These are phyloP conservation scores for Myiothlypis chrysogaster DNA, from an alignment of 2,797 vertebrate genomes.

Conservation along the genomic window DNA sequence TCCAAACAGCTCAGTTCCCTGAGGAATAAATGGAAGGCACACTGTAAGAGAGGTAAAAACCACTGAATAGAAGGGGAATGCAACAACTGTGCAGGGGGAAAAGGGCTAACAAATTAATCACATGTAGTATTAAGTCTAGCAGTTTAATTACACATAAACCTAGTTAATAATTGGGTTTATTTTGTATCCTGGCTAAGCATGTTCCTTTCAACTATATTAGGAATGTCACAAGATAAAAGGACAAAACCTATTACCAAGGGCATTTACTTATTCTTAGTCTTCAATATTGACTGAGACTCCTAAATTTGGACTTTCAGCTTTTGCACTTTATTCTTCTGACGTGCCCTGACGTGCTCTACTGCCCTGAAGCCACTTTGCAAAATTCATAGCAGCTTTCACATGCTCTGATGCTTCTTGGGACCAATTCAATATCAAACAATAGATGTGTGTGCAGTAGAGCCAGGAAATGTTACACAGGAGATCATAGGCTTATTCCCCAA, in stretches of 20 bases:
- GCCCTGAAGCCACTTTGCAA: conserved; percentile 74
- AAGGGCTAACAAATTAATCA: neutral
- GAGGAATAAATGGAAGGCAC: neutral
- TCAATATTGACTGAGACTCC: conserved; percentile 54
- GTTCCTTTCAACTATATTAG: neutral
- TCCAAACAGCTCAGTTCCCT: conserved; percentile 5
- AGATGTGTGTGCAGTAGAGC: conserved; percentile 62
- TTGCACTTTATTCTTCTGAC: conserved; percentile 72
- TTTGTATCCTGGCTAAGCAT: neutral
- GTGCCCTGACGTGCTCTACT: conserved; percentile 73
- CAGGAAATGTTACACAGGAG: conserved; percentile 58
- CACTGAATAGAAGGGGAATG: neutral
- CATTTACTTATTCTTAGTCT: conserved; percentile 11
- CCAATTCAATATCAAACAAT: conserved; percentile 78
- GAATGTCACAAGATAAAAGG: conserved; percentile 12
- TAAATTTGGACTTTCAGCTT: conserved; percentile 70
- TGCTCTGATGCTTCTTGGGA: conserved; percentile 77
- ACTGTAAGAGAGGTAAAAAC: neutral
- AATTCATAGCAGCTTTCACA: conserved; percentile 75
- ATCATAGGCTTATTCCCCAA: conserved; percentile 59
- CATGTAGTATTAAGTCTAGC: neutral
- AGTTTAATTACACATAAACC: conserved; percentile 30
- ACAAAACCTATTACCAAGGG: neutral
- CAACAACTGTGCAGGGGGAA: rapidly evolving
- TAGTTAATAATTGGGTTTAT: conserved; percentile 29